Percentiles rank a stretch among this genome's conserved stretches.
Evolutionary conservation across 35 echinoderm and acorn worm genomes (phyloP).

Genomic region (Amphiura filiformis): DNA sequence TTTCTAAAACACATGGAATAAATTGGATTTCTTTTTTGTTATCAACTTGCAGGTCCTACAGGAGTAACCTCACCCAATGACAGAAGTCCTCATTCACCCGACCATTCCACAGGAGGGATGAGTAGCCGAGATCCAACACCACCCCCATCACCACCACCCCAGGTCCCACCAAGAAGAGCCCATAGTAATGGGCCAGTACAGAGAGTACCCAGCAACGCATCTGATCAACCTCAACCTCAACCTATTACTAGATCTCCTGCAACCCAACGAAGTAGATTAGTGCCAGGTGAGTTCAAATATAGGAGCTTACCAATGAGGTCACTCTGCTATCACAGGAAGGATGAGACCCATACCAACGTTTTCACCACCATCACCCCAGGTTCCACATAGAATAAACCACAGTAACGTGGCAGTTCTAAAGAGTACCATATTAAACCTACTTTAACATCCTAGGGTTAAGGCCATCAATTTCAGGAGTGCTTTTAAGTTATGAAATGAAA

Average conservation of each 20-base stretch:
- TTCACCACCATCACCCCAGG: too few relatives aligned
- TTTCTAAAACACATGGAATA: too few relatives aligned
- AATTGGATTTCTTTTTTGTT: neutral
- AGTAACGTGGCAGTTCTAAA: too few relatives aligned
- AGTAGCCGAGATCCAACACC: slow-evolving; percentile 54
- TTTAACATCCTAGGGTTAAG: too few relatives aligned
- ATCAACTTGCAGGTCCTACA: neutral
- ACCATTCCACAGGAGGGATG: slow-evolving; percentile 41
- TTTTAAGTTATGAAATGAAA: too few relatives aligned
- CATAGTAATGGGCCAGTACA: slow-evolving; percentile 29
- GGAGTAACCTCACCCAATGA: slow-evolving; percentile 5
- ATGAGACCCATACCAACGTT: too few relatives aligned
- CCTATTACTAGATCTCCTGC: neutral
- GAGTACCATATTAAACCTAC: too few relatives aligned
- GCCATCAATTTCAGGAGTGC: too few relatives aligned
- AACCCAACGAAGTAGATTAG: neutral
- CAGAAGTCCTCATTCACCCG: slow-evolving; percentile 48
- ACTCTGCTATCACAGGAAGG: too few relatives aligned
- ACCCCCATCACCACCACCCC: slow-evolving; percentile 48
- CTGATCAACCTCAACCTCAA: slow-evolving; percentile 4
- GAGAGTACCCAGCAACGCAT: slow-evolving; percentile 28
- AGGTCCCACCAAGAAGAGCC: slow-evolving; percentile 42
- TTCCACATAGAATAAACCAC: too few relatives aligned
- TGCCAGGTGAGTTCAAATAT: neutral
- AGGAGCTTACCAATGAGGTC: too few relatives aligned